These are phyloP conservation scores for Drosophila histrio DNA, from an alignment of 2,888 invertebrate genomes.

Conservation along the genomic window DNA sequence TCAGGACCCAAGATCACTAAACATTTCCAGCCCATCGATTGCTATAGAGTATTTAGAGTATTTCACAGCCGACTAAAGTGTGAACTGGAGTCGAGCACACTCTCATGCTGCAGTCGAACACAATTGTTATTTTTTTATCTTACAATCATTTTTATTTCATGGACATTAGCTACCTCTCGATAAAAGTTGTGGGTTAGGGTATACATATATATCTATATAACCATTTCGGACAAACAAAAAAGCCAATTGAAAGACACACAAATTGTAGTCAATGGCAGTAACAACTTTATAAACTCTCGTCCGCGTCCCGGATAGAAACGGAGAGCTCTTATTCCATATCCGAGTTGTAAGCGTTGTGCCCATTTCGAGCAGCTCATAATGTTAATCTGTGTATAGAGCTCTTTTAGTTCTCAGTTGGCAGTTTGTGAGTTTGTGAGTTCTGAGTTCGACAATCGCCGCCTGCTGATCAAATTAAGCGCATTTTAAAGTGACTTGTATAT, in stretches of 20 bases:
- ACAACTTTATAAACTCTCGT: slow-evolving; percentile 69
- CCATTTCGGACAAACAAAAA: slow-evolving; percentile 30
- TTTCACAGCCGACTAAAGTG: not conserved
- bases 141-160: slow-evolving; percentile 21
- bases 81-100: not conserved
- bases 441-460: slow-evolving; percentile 69
- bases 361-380: slow-evolving; percentile 63
- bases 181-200: slow-evolving; percentile 23
- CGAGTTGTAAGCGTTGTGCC: slow-evolving; percentile 32
- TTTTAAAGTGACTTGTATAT: slow-evolving; percentile 79
- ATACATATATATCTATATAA: slow-evolving; percentile 45
- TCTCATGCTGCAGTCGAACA: not conserved
- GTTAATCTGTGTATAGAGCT: slow-evolving; percentile 59
- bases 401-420: not conserved
- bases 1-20: too few species aligned
- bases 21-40: not conserved
- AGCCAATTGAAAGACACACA: slow-evolving; percentile 52
- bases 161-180: slow-evolving; percentile 13
- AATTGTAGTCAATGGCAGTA: slow-evolving; percentile 70
- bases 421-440: slow-evolving; percentile 4
- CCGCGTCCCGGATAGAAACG: not conserved
- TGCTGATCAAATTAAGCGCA: slow-evolving; percentile 78
- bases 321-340: slow-evolving; percentile 28
- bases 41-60: not conserved
- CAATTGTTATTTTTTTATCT: slow-evolving; percentile 18